phyloP scores from a whole-genome alignment of 2,113 vertebrate species.

The Dasyprocta punctata region DNA sequence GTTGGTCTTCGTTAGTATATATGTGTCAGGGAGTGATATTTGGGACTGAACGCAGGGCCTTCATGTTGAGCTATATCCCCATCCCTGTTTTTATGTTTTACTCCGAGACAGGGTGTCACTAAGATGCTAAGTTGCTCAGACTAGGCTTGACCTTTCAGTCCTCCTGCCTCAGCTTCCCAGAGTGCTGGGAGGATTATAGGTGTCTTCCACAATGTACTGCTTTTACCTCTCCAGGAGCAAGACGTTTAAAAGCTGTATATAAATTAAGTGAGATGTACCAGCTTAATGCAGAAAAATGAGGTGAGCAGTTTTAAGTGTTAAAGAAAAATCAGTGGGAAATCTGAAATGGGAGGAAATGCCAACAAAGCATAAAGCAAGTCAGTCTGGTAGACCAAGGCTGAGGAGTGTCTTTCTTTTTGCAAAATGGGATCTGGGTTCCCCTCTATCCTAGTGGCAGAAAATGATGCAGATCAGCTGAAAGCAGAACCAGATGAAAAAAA shows the following conservation, averaged over 20 bases:
- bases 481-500: background rate
- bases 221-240: background rate
- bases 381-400: background rate
- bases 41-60: background rate
- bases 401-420: background rate
- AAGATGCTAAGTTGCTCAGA: background rate
- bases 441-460: background rate
- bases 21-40: background rate
- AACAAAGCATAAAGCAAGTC: background rate
- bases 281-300: background rate
- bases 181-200: background rate
- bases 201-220: background rate
- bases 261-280: background rate
- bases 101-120: background rate
- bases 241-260: background rate
- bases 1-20: background rate
- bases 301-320: background rate
- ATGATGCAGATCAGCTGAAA: background rate
- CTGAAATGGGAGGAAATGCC: background rate
- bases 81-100: background rate
- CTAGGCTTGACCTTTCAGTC: background rate
- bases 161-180: background rate
- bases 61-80: background rate
- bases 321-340: background rate
- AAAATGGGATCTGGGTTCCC: background rate